Percentiles rank a stretch among this genome's conserved stretches.
Evolutionary conservation across 1,140 invertebrate genomes (phyloP).

Genomic region (Drosophila novamexicana): DNA sequence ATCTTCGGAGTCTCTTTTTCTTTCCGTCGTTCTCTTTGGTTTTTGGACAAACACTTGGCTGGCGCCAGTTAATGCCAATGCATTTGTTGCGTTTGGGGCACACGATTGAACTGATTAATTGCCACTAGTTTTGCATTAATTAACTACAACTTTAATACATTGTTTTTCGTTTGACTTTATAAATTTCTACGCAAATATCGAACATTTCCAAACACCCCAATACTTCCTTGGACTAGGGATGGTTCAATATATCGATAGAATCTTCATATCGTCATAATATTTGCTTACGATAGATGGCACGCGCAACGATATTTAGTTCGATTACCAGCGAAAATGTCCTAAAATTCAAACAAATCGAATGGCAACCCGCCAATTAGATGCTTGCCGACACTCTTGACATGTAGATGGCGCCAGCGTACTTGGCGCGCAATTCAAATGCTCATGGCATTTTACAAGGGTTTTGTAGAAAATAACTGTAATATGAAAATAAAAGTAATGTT

Average conservation of each 20-base stretch:
- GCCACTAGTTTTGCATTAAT: constrained; percentile 31
- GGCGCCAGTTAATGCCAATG: constrained; percentile 3
- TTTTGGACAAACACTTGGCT: constrained; percentile 8
- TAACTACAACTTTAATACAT: constrained; percentile 44
- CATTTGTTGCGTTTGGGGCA: constrained; percentile 17
- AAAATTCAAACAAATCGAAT: constrained; percentile 2
- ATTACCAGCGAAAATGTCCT: not conserved
- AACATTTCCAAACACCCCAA: constrained; percentile 74
- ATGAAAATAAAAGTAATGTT: not conserved
- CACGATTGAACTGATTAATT: constrained; percentile 19
- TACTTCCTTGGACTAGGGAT: constrained; percentile 40
- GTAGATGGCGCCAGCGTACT: constrained; percentile 14
- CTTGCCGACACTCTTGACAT: not conserved
- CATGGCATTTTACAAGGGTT: too few relatives aligned
- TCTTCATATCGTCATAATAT: not conserved
- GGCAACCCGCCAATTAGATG: not conserved
- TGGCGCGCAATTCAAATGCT: constrained; percentile 14
- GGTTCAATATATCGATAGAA: constrained; percentile 18
- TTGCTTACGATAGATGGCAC: constrained; percentile 11
- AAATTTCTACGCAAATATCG: constrained; percentile 65
- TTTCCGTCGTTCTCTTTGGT: constrained; percentile 35
- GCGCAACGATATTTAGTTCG: constrained; percentile 11
- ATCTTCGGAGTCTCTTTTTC: constrained; percentile 53
- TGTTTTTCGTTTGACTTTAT: constrained; percentile 39
- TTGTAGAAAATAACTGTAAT: not conserved